These are phyloP conservation scores for Araneus ventricosus DNA, from an alignment of 1,140 invertebrate genomes.

Conservation along the genomic window DNA sequence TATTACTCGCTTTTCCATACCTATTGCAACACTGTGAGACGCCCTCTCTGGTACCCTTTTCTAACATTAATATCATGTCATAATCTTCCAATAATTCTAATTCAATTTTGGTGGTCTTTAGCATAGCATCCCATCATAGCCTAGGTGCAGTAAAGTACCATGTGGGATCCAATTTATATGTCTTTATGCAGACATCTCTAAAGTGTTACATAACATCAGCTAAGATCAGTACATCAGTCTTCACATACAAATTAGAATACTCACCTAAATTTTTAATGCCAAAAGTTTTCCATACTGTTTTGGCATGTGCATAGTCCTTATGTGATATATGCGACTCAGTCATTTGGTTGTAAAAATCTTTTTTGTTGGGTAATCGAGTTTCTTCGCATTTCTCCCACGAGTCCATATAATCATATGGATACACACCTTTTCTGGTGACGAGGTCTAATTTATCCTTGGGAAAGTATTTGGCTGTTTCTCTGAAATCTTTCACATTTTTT, in stretches of 20 bases:
- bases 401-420: conserved; percentile 77
- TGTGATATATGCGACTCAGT: neutral
- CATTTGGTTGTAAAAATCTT: conserved; percentile 22
- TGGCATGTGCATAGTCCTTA: neutral
- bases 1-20: conserved; percentile 74
- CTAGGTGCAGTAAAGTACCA: conserved; percentile 77
- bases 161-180: conserved; percentile 76
- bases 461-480: neutral
- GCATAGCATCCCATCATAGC: neutral
- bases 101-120: conserved; percentile 76
- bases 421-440: conserved; percentile 62
- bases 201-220: conserved; percentile 82
- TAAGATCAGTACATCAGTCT: conserved; percentile 79
- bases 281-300: conserved; percentile 77
- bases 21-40: conserved; percentile 75
- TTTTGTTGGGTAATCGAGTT: conserved; percentile 67
- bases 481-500: neutral
- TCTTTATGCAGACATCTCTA: conserved; percentile 75
- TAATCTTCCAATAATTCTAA: conserved; percentile 37
- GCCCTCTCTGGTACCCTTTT: conserved; percentile 77
- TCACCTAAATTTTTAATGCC: conserved; percentile 79
- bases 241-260: conserved; percentile 80
- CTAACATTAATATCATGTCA: conserved; percentile 46
- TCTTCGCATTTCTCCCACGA: conserved; percentile 75
- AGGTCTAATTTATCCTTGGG: neutral